phyloP scores from a whole-genome alignment of 2,797 vertebrate genomes.

The Pipistrellus pipistrellus region DNA sequence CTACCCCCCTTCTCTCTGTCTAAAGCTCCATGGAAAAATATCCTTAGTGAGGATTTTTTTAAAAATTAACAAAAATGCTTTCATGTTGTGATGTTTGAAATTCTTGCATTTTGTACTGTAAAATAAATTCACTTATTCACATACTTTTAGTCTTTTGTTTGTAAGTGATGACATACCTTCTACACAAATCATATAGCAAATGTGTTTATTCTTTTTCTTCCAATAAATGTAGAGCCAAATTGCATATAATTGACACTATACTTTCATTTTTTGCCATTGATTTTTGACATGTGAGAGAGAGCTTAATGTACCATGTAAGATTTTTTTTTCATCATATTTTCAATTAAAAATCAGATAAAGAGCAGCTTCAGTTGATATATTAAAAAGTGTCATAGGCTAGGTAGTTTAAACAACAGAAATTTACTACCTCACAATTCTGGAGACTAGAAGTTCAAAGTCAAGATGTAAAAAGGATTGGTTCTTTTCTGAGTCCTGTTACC shows the following conservation, averaged over 20 bases:
- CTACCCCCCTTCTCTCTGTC: too few species aligned
- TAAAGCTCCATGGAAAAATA: too few species aligned
- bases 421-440: not conserved
- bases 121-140: slow-evolving; percentile 54
- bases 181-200: slow-evolving; percentile 45
- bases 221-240: slow-evolving; percentile 30
- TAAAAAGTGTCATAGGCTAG: not conserved
- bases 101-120: slow-evolving; percentile 2
- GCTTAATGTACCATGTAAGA: not conserved
- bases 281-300: not conserved
- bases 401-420: slow-evolving; percentile 29
- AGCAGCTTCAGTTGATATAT: not conserved
- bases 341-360: slow-evolving; percentile 23
- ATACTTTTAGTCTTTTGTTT: slow-evolving; percentile 53
- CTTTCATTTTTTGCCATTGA: slow-evolving; percentile 56
- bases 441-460: not conserved
- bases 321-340: not conserved
- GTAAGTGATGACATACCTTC: slow-evolving; percentile 13
- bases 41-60: too few species aligned
- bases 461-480: not conserved
- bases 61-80: slow-evolving; percentile 16
- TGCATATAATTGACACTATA: not conserved
- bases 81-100: slow-evolving; percentile 5
- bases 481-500: not conserved
- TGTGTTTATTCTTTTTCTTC: not conserved